Evolutionary conservation across 2,113 vertebrate species (phyloP).

Genomic region (Tragulus kanchil): DNA sequence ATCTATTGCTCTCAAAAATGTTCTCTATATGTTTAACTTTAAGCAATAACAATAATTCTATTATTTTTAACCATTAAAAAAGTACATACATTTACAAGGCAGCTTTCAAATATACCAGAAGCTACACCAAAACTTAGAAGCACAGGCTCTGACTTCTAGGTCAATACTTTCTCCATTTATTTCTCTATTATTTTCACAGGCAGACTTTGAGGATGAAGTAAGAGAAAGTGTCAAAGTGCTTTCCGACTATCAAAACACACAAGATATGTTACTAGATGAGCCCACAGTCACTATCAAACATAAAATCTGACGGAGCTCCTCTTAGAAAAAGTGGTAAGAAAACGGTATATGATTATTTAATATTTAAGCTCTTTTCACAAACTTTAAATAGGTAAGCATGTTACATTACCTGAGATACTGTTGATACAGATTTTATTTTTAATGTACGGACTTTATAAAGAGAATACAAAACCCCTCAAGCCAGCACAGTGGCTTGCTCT

Average conservation of each 20-base stretch:
- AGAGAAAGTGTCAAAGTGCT: not conserved
- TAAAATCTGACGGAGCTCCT: not conserved
- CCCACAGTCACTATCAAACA: not conserved
- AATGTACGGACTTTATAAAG: not conserved
- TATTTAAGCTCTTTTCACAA: conserved; percentile 27
- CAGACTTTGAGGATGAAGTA: not conserved
- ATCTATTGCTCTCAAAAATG: not conserved
- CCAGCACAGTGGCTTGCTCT: not conserved
- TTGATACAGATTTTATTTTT: conserved; percentile 38
- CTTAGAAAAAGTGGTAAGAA: conserved; percentile 6
- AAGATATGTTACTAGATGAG: not conserved
- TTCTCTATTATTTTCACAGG: too few relatives aligned
- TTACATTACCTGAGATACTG: conserved; percentile 6
- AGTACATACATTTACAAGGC: not conserved
- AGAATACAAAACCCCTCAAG: conserved; percentile 16
- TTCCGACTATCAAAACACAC: not conserved
- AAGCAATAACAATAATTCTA: conserved; percentile 20
- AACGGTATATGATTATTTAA: conserved; percentile 19
- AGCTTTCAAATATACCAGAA: not conserved
- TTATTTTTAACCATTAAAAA: conserved; percentile 23
- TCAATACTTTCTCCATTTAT: not conserved
- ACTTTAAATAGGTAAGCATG: conserved; percentile 19
- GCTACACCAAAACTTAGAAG: not conserved
- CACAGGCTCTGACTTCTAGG: not conserved
- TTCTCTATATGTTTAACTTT: not conserved